Base-by-base conservation (phyloP, 2,888 invertebrate species). In the Thalpophila matura region DNA sequence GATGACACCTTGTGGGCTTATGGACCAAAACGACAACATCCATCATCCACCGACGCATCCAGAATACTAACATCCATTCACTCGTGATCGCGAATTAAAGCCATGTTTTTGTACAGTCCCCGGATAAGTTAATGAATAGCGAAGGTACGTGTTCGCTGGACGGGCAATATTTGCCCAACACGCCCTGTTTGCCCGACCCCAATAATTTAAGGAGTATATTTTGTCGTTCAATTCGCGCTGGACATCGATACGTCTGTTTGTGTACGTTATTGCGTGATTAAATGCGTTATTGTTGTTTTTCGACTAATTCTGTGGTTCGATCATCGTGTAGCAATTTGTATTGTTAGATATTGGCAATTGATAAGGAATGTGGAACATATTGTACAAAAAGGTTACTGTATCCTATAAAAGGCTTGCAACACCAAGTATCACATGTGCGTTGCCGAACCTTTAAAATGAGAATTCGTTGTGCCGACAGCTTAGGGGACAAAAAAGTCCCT, bases 121-220 rank as follows among this genome's bases (percentile, higher is more conserved):
- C 79, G 77, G 79, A 82, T 83, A 83, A 87, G 85, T 86, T 86
- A 89, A 89, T 89, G 88, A 89, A 89, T 83, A 82, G 86, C 80
- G 73, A 61, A 66, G 57, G 79, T 78, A 75, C 80, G 82, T 86
- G 85, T 86, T 82, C 79, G 79, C 81, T 80, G 79, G 82, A 76
- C 82, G 74, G 76, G 74, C 84, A 82, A 86, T 89, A 86, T 89
- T 88, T 86, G 86, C 77, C 68, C 74, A 73, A 74, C 78, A 56
- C 80, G 70, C 83, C 74, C 71, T 86, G 87, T 88, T 85, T 86
- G 79, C 76, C 74, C 83, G 79, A 82, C 85, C 87, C 86, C 85
- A 87, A 87, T 90, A 89, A 90, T 89, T 90, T 87, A 90, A 87
- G 88, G 84, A 87, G 86, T 86, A 86, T 84, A 86, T 85, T 84